Conservation (phyloP, 2,888 invertebrate species). For the Noctua comes region DNA sequence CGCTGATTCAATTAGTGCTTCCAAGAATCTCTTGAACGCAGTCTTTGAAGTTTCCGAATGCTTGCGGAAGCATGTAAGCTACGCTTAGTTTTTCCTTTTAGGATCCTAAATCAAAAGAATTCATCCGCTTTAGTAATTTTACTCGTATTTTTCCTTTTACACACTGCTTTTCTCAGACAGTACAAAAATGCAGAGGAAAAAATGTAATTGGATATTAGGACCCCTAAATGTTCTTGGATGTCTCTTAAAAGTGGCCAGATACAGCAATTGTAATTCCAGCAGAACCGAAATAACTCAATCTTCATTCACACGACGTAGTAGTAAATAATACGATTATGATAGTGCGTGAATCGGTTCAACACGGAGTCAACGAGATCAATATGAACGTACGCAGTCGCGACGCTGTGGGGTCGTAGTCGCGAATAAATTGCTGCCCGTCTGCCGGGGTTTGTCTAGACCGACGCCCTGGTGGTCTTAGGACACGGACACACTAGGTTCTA, state of each 20-base stretch:
- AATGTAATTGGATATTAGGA: too few relatives aligned
- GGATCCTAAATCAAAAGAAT: not conserved
- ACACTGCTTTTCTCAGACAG: not conserved
- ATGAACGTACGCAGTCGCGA: conserved; percentile 67
- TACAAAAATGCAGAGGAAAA: not conserved
- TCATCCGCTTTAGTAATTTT: not conserved
- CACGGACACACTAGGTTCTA: conserved; percentile 48
- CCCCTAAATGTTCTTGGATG: not conserved
- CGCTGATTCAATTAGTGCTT: conserved; percentile 30
- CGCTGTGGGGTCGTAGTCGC: conserved; percentile 64
- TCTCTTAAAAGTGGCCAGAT: not conserved
- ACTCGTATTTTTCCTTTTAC: not conserved
- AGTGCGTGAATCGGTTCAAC: conserved; percentile 39
- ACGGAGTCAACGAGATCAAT: conserved; percentile 68
- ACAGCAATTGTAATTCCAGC: not conserved
- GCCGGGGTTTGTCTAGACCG: conserved; percentile 60
- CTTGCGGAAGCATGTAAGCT: not conserved
- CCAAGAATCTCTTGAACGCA: not conserved
- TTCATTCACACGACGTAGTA: conserved; percentile 30
- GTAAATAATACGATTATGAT: conserved; percentile 50
- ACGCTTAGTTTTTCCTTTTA: not conserved
- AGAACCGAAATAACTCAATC: conserved; percentile 3
- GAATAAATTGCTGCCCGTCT: conserved; percentile 71
- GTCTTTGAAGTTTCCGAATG: conserved; percentile 6
- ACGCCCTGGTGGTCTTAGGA: conserved; percentile 60